phyloP scores from a whole-genome alignment of 1,140 invertebrate genomes.

The Eulimnadia texana region DNA sequence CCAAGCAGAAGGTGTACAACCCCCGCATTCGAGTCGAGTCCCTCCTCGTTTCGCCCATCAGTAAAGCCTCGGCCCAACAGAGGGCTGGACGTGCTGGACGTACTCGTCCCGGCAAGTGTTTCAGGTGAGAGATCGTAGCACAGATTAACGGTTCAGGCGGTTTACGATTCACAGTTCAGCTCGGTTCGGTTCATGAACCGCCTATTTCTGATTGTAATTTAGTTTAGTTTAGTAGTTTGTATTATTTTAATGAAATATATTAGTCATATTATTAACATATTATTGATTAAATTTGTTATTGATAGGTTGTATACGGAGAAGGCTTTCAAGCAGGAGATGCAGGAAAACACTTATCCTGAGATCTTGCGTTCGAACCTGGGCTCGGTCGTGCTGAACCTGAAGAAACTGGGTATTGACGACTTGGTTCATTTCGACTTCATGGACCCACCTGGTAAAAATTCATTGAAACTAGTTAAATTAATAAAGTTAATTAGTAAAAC shows the following conservation, averaged over 20 bases:
- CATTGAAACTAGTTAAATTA: too few relatives aligned
- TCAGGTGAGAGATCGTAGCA: slow-evolving; percentile 31
- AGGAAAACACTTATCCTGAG: slow-evolving; percentile 98
- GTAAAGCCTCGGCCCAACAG: slow-evolving; percentile 98
- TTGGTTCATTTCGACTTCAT: slow-evolving; percentile 99
- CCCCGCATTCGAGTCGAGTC: slow-evolving; percentile 94
- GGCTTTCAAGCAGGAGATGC: slow-evolving; percentile 98
- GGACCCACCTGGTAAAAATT: slow-evolving; percentile 79
- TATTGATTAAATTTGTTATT: too few relatives aligned
- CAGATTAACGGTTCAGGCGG: not conserved
- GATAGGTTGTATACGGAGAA: slow-evolving; percentile 90
- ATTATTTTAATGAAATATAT: not conserved
- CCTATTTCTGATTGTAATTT: not conserved
- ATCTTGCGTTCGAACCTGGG: slow-evolving; percentile 93
- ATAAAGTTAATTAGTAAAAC: too few relatives aligned
- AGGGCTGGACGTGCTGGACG: slow-evolving; percentile 91
- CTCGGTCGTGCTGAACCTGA: slow-evolving; percentile 92
- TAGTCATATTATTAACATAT: slow-evolving; percentile 4
- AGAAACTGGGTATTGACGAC: slow-evolving; percentile 98
- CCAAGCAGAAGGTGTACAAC: slow-evolving; percentile 98
- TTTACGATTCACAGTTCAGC: not conserved
- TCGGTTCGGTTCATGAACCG: not conserved
- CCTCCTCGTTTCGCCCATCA: slow-evolving; percentile 92
- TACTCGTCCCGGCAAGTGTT: slow-evolving; percentile 95
- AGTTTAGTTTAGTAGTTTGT: not conserved